Conservation (phyloP, 2,113 vertebrate species). For the Mirza zaza region DNA sequence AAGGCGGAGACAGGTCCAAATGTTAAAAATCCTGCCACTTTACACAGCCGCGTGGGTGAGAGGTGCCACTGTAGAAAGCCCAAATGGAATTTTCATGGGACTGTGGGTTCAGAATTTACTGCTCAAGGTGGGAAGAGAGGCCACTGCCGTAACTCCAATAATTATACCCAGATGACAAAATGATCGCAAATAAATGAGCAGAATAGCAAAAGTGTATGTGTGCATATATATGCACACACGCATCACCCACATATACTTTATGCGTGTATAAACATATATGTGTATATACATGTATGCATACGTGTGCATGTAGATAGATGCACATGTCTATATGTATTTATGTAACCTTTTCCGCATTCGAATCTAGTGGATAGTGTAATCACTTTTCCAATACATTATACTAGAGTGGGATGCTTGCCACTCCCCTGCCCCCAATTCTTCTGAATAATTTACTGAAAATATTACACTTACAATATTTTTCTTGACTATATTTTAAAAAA, state of each 20-base stretch:
- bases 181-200: background rate
- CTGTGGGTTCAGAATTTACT: background rate
- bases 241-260: background rate
- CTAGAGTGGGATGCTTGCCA: background rate
- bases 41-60: background rate
- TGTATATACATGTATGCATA: background rate
- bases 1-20: background rate
- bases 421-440: background rate
- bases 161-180: background rate
- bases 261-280: background rate
- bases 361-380: too few relatives aligned
- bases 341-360: background rate
- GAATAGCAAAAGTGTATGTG: background rate
- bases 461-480: background rate
- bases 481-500: background rate
- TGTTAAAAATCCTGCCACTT: too few relatives aligned
- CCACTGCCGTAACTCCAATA: background rate
- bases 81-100: background rate
- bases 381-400: background rate
- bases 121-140: background rate
- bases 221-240: background rate
- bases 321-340: background rate
- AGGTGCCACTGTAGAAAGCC: too few relatives aligned
- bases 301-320: too few relatives aligned
- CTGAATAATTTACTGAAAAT: background rate